A percentile compares a stretch with the other conserved stretches of the same genome.
These are phyloP conservation scores for Mesorhabditis spiculigera DNA, from an alignment of 2,888 invertebrate genomes.

Conservation along the genomic window DNA sequence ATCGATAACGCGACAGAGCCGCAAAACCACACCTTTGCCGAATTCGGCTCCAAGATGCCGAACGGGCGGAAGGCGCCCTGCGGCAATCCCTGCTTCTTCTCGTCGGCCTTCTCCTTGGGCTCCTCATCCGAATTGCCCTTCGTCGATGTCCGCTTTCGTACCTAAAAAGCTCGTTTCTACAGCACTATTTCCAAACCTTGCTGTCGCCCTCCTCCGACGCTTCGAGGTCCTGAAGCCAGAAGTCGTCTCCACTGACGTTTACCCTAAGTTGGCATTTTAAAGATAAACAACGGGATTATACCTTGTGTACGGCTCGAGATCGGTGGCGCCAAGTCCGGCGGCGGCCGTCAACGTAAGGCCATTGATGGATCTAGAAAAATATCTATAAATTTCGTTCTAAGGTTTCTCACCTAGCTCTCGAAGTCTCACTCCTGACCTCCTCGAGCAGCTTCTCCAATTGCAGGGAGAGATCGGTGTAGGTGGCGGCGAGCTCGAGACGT, in stretches of 20 bases:
- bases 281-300: background rate
- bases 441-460: background rate
- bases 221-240: background rate
- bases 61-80: conserved; percentile 3
- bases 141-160: too few relatives aligned
- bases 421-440: background rate
- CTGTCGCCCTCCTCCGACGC: background rate
- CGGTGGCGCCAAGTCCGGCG: background rate
- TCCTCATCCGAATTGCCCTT: background rate
- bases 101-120: background rate
- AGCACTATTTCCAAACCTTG: background rate
- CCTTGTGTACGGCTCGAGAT: conserved; percentile 4
- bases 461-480: background rate
- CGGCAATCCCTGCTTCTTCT: background rate
- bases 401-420: background rate
- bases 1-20: too few relatives aligned
- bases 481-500: background rate
- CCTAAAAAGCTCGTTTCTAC: too few relatives aligned
- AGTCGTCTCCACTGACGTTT: background rate
- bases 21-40: conserved; percentile 1
- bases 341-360: background rate
- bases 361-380: background rate
- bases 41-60: background rate
- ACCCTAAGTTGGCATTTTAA: background rate
- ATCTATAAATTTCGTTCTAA: background rate